Evolutionary conservation across 35 echinoderm and acorn worm species (phyloP).

Genomic region (Apostichopus californicus): DNA sequence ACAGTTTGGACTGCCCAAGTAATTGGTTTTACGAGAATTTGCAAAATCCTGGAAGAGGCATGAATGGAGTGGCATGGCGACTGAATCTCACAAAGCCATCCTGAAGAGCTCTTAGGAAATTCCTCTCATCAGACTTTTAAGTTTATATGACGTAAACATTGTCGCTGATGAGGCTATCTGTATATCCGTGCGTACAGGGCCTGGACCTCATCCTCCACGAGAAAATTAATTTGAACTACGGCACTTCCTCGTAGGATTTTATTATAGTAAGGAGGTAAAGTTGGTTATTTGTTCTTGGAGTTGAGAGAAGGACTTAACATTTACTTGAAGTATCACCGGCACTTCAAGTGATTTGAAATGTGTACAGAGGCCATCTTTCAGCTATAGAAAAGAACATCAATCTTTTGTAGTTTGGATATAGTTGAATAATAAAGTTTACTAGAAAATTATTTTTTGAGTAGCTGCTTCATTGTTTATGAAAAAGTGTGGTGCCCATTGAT

Average conservation of each 20-base stretch:
- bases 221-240: constrained; percentile 16
- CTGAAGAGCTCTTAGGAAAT: background rate
- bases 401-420: too few species aligned
- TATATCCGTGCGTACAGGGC: background rate
- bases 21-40: background rate
- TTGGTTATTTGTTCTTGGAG: constrained; percentile 10
- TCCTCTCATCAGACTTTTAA: background rate
- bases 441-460: too few species aligned
- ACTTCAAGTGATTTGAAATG: constrained; percentile 1
- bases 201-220: background rate
- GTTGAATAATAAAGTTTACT: too few species aligned
- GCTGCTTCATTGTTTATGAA: too few species aligned
- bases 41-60: background rate
- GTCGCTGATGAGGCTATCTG: background rate
- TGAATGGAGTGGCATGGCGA: background rate
- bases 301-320: constrained; percentile 12
- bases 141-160: too few species aligned
- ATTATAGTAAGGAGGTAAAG: background rate
- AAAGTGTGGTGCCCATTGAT: too few species aligned
- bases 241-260: background rate
- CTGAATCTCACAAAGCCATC: background rate
- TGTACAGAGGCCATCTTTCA: too few species aligned
- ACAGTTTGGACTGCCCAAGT: constrained; percentile 4
- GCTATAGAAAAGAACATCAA: too few species aligned
- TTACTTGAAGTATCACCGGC: background rate